phyloP scores from a whole-genome alignment of 2,888 invertebrate genomes.

The Eupithecia centaureata region DNA sequence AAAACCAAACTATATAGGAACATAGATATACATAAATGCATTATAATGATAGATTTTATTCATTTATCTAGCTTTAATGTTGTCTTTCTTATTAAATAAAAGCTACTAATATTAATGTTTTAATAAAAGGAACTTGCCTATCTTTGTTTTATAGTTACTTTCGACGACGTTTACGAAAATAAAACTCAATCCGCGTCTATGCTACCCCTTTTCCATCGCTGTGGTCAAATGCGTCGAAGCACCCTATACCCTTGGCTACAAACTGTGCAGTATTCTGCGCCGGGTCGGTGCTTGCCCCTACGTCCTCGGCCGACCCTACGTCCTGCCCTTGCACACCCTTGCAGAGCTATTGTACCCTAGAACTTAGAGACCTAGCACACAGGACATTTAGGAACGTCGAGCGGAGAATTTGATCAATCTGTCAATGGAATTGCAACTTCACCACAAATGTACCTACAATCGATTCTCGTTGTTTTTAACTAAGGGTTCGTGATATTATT shows the following conservation, averaged over 20 bases:
- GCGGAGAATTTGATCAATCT: background rate
- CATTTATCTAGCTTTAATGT: too few species aligned
- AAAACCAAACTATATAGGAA: too few species aligned
- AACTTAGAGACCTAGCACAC: slow-evolving; percentile 35
- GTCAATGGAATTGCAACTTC: background rate
- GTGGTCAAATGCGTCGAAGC: slow-evolving; percentile 46
- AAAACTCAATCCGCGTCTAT: background rate
- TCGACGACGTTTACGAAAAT: too few species aligned
- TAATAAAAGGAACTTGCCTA: too few species aligned
- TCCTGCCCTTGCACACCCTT: slow-evolving; percentile 72
- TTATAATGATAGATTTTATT: too few species aligned
- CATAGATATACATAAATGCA: too few species aligned
- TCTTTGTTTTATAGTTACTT: too few species aligned
- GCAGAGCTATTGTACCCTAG: slow-evolving; percentile 40
- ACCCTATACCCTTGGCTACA: slow-evolving; percentile 65
- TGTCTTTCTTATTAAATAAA: too few species aligned
- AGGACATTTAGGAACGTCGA: background rate
- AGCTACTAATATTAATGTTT: too few species aligned
- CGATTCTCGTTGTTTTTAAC: background rate
- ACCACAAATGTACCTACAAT: background rate
- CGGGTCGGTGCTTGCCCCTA: slow-evolving; percentile 54
- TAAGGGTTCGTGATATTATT: too few species aligned
- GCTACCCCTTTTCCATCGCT: background rate
- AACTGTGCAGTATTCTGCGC: slow-evolving; percentile 16
- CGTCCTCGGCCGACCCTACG: slow-evolving; percentile 65